Base-by-base conservation (phyloP, 2,888 invertebrate genomes). In the Nudaria mundana region DNA sequence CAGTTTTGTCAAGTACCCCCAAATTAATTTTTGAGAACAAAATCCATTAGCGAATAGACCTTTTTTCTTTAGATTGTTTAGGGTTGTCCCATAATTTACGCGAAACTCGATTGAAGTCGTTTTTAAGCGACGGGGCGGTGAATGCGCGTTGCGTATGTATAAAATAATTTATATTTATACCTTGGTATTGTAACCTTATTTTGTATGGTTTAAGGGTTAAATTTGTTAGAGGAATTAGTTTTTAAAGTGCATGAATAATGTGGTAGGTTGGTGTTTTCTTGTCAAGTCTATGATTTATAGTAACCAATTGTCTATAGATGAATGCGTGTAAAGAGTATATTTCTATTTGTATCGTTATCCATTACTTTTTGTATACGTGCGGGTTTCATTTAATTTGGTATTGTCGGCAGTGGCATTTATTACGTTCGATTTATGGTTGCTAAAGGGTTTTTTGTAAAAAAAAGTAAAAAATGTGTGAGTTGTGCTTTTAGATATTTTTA, bases 1-100 rank as follows among this genome's bases (percentile, higher is more conserved):
- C 83, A 79, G 71, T 79, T 78, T 78, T 74, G 78, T 82, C 72
- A 71, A 82, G 81, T 81, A 84, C 85, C 85, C 56, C 85, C 80
- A 82, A 86, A 87, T 86, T 84, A 86, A 86, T 86, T 82, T 85
- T 82, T 80, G 77, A 82, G 83, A 87, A 85, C 82, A 84, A 83
- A 84, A 86, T 85, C 81, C 85, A 87, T 87, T 87, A 86, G 85
- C 76, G 81, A 80, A 81, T 82, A 72, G 74, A 70, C 66, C 64
- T 80, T 84, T 83, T 82, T 80, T 81, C 71, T 64, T 69, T 56
- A 52, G 67, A 74, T 87, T 86, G 84, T 87, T 75, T 78, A 78
- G 81, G 76, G 74, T 78, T 81, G 82, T 83, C 80, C 78, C 80
- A 85, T 87, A 86, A 85, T 84, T 87, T 86, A 85, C 81, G 81